Percentiles rank a stretch among this genome's conserved stretches.
Conservation (phyloP, 2,888 invertebrate species). For the Clitarchus hookeri region DNA sequence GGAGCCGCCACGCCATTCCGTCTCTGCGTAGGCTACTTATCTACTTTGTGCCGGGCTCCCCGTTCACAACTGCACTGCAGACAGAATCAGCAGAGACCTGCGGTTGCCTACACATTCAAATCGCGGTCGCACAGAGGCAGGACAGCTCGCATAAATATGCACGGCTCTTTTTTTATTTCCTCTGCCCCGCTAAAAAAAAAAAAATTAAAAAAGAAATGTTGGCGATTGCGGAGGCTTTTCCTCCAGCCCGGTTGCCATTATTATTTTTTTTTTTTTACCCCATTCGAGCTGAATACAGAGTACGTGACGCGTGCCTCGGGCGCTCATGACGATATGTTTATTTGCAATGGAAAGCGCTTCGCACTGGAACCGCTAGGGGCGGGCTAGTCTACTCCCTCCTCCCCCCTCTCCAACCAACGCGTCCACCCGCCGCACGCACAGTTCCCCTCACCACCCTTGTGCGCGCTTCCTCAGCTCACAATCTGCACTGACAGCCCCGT, state of each 20-base stretch:
- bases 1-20: too few relatives aligned
- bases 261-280: neutral
- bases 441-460: neutral
- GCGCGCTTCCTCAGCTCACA: neutral
- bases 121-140: too few relatives aligned
- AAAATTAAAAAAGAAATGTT: too few relatives aligned
- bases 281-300: neutral
- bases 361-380: neutral
- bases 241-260: neutral
- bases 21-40: too few relatives aligned
- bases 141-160: neutral
- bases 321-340: slow-evolving; percentile 31
- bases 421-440: neutral
- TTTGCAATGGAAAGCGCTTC: slow-evolving; percentile 37
- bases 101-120: too few relatives aligned
- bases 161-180: neutral
- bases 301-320: neutral
- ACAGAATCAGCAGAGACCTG: too few relatives aligned
- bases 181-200: too few relatives aligned
- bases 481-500: slow-evolving; percentile 22
- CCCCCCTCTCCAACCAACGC: neutral
- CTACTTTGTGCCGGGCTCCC: too few relatives aligned
- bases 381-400: neutral
- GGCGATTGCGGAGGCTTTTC: neutral
- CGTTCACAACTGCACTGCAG: too few relatives aligned